These are phyloP conservation scores for Artibeus jamaicensis DNA, from an alignment of 2,797 vertebrate genomes.

Conservation along the genomic window DNA sequence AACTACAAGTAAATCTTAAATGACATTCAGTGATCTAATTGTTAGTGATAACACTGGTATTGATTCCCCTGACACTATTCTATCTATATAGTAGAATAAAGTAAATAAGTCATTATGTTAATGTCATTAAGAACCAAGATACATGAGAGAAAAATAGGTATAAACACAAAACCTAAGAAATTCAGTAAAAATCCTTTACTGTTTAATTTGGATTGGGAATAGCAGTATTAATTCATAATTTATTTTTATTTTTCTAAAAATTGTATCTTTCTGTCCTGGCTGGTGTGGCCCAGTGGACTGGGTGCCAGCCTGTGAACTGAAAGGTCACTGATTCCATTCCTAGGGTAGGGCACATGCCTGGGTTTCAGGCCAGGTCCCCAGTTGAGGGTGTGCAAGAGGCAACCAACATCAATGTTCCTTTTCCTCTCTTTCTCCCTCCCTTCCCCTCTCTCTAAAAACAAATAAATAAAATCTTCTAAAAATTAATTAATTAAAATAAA, in stretches of 20 bases:
- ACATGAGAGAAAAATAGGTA: slow-evolving; percentile 22
- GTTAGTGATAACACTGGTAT: slow-evolving; percentile 14
- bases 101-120: slow-evolving; percentile 25
- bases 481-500: too few relatives aligned
- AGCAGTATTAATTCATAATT: slow-evolving; percentile 32
- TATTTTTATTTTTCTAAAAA: slow-evolving; percentile 49
- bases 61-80: neutral
- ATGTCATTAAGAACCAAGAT: slow-evolving; percentile 44
- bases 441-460: too few relatives aligned
- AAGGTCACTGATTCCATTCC: too few relatives aligned
- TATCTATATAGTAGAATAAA: neutral
- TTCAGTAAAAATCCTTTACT: slow-evolving; percentile 38
- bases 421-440: too few relatives aligned
- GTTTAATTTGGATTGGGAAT: slow-evolving; percentile 35
- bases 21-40: slow-evolving; percentile 18
- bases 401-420: too few relatives aligned
- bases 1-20: slow-evolving; percentile 58
- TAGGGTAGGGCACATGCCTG: too few relatives aligned
- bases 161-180: slow-evolving; percentile 33
- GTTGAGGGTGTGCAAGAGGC: too few relatives aligned
- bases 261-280: neutral
- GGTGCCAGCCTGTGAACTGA: too few relatives aligned
- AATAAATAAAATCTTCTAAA: too few relatives aligned
- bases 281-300: too few relatives aligned
- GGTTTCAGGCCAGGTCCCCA: too few relatives aligned